Conservation (phyloP, 2,888 invertebrate species). For the Thyatira batis region DNA sequence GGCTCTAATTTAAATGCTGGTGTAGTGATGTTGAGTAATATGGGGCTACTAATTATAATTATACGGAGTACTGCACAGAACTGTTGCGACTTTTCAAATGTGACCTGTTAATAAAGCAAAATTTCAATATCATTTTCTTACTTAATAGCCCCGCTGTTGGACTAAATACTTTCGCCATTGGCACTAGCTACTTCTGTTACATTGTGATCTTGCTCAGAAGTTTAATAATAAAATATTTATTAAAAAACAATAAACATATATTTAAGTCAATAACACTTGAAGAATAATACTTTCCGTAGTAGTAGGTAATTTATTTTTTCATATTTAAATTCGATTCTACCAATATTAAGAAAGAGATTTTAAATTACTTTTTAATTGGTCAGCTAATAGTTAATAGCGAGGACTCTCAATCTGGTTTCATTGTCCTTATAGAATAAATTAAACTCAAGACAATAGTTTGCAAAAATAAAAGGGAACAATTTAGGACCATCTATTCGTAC, state of each 20-base stretch:
- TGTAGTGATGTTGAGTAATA: too few species aligned
- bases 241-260: conserved; percentile 6
- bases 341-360: too few species aligned
- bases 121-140: too few species aligned
- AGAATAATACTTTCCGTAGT: too few species aligned
- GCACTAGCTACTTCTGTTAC: conserved; percentile 77
- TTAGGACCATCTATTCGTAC: not conserved
- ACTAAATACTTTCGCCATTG: conserved; percentile 49
- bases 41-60: too few species aligned
- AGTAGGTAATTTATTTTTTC: too few species aligned
- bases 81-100: too few species aligned
- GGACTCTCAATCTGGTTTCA: not conserved
- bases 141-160: too few species aligned
- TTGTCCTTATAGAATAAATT: not conserved
- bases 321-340: too few species aligned
- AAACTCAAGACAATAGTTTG: not conserved
- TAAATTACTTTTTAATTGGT: not conserved
- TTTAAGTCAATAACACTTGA: conserved; percentile 11
- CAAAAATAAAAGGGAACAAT: not conserved
- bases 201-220: conserved; percentile 60
- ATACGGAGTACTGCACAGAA: too few species aligned
- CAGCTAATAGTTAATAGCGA: not conserved
- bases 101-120: too few species aligned
- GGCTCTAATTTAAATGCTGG: too few species aligned
- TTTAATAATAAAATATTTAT: conserved; percentile 21